These are phyloP conservation scores for Campoplex nolae DNA, from an alignment of 2,888 invertebrate genomes.

Conservation along the genomic window DNA sequence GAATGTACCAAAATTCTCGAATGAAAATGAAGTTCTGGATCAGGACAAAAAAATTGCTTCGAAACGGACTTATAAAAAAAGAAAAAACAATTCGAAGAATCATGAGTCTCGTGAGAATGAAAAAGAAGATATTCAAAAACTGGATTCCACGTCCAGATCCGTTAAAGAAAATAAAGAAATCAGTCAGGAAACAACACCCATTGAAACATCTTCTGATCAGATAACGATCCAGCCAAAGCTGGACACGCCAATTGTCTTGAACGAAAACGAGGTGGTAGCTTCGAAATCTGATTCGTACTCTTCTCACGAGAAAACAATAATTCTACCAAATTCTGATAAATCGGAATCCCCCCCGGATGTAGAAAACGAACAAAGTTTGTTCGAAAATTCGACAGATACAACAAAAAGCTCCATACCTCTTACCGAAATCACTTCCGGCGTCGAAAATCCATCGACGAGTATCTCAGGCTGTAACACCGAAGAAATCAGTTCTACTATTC, in stretches of 20 bases:
- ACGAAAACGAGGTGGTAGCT: neutral
- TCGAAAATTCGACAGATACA: neutral
- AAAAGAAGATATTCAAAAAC: neutral
- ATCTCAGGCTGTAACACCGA: neutral
- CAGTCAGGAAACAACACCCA: neutral
- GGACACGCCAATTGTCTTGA: neutral
- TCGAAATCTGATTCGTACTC: neutral
- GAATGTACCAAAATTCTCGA: neutral
- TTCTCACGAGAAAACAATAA: neutral
- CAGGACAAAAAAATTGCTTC: neutral
- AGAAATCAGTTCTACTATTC: neutral
- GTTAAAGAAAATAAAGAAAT: neutral
- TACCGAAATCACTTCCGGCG: neutral
- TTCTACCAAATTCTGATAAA: neutral
- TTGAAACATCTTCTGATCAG: neutral
- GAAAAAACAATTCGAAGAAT: neutral
- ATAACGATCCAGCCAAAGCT: neutral
- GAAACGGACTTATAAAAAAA: neutral
- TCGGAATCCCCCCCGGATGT: neutral
- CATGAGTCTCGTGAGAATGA: neutral
- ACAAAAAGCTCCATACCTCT: neutral
- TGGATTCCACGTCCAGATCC: neutral
- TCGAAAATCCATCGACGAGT: neutral
- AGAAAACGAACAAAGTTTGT: neutral
- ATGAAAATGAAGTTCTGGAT: constrained; percentile 12